Evolutionary conservation across 2,113 vertebrate species (phyloP).

Genomic region (Halichoeres trimaculatus): DNA sequence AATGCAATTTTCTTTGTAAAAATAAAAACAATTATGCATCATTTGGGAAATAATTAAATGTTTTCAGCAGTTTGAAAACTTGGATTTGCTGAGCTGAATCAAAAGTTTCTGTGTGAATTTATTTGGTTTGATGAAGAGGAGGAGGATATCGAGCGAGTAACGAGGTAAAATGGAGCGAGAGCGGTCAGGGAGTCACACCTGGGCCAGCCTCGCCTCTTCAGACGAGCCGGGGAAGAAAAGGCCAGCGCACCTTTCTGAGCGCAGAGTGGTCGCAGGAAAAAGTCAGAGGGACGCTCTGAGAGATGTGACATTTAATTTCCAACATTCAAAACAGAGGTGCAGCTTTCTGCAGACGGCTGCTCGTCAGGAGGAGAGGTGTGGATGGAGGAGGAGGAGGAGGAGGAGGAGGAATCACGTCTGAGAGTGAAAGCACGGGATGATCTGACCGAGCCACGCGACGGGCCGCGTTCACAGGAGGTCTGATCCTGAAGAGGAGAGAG

Average conservation of each 20-base stretch:
- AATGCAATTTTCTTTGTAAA: neutral
- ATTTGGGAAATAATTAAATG: neutral
- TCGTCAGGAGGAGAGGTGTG: neutral
- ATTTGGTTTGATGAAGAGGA: neutral
- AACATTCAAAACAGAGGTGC: constrained; percentile 34
- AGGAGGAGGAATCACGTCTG: constrained; percentile 14
- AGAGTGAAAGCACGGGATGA: constrained; percentile 16
- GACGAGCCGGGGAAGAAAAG: constrained; percentile 1
- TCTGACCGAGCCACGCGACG: neutral
- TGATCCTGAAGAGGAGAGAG: constrained; percentile 15
- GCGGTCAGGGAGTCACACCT: neutral
- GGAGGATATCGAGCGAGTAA: neutral
- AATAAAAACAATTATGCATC: neutral
- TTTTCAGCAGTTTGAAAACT: neutral
- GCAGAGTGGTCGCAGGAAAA: constrained; percentile 29
- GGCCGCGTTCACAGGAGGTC: neutral
- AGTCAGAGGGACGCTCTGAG: constrained; percentile 36
- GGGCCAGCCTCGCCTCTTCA: neutral
- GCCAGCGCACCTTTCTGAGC: constrained; percentile 13
- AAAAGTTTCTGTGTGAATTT: too few relatives aligned
- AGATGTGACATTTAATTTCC: constrained; percentile 61
- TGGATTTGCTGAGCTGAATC: too few relatives aligned
- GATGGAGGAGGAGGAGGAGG: too few relatives aligned
- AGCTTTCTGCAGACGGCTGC: constrained; percentile 18
- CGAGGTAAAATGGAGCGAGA: constrained; percentile 1